phyloP scores from a whole-genome alignment of 2,888 invertebrate genomes.

The Ormyrus labotus region DNA sequence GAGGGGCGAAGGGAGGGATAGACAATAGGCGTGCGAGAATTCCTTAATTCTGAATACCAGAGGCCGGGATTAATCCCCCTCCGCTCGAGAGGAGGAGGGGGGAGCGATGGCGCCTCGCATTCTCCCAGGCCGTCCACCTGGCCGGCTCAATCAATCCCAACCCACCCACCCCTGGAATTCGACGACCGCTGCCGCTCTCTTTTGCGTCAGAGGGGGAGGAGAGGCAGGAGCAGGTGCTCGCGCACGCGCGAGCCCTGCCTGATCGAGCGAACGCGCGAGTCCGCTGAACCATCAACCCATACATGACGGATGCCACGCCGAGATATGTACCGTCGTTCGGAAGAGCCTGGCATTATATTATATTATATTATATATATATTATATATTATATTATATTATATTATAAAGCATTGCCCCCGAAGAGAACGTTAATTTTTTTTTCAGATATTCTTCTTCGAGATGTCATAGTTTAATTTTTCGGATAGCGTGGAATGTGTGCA shows the following conservation, averaged over 20 bases:
- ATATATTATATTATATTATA: too few species aligned
- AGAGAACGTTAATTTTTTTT: too few species aligned
- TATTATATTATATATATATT: too few species aligned
- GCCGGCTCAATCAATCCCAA: conserved; percentile 41
- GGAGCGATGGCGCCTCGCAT: background rate
- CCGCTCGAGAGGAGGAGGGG: background rate
- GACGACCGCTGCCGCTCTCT: background rate
- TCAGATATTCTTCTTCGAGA: too few species aligned
- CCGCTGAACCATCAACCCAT: background rate
- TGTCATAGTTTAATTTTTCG: too few species aligned
- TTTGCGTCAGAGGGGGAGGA: conserved; percentile 12
- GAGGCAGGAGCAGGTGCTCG: conserved; percentile 12
- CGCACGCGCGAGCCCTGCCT: conserved; percentile 13
- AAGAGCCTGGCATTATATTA: too few species aligned
- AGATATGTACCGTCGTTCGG: too few species aligned
- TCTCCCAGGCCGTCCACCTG: conserved; percentile 44
- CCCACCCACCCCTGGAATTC: conserved; percentile 36
- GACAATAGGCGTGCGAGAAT: background rate
- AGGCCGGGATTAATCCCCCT: background rate
- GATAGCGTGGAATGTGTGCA: too few species aligned
- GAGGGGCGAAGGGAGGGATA: background rate
- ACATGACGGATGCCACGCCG: too few species aligned
- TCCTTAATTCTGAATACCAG: conserved; percentile 26
- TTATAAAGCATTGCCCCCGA: too few species aligned
- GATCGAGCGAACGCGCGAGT: conserved; percentile 18